These are phyloP conservation scores for Adineta ricciae DNA, from an alignment of 2,888 invertebrate species.

Conservation along the genomic window DNA sequence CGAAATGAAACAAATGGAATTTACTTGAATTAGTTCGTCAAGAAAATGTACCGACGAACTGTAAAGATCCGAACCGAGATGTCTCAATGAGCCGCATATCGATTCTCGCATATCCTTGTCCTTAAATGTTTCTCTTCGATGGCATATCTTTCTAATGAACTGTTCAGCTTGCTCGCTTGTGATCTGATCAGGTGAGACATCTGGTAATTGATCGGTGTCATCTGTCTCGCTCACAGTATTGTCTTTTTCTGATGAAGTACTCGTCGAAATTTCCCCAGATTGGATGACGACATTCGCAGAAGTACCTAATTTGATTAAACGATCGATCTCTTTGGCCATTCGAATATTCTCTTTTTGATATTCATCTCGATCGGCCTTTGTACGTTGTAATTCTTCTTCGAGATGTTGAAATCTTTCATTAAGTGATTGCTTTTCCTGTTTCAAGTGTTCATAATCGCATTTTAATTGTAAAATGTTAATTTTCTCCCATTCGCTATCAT, in stretches of 20 bases:
- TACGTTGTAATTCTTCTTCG: neutral
- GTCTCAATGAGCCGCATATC: constrained; percentile 17
- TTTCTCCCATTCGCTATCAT: neutral
- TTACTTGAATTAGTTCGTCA: constrained; percentile 21
- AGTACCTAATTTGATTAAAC: neutral
- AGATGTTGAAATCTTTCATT: neutral
- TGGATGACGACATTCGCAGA: neutral
- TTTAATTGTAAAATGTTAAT: neutral
- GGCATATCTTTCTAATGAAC: neutral
- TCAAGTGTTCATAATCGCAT: constrained; percentile 22
- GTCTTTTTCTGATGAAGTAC: neutral
- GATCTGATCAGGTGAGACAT: neutral
- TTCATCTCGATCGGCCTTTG: neutral
- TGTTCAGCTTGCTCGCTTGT: neutral
- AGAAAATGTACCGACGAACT: constrained; percentile 26
- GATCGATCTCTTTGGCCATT: neutral
- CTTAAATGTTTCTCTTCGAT: neutral
- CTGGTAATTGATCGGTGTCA: neutral
- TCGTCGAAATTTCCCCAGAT: neutral
- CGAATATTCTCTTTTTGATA: neutral
- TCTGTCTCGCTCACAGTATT: neutral
- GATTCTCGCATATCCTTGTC: constrained; percentile 6
- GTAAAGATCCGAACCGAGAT: constrained; percentile 26
- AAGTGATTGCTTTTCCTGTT: neutral
- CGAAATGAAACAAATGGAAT: neutral